A percentile compares a stretch with the other conserved stretches of the same genome.
Conservation (phyloP, 2,797 vertebrate genomes). For the Darevskia nairensis region DNA sequence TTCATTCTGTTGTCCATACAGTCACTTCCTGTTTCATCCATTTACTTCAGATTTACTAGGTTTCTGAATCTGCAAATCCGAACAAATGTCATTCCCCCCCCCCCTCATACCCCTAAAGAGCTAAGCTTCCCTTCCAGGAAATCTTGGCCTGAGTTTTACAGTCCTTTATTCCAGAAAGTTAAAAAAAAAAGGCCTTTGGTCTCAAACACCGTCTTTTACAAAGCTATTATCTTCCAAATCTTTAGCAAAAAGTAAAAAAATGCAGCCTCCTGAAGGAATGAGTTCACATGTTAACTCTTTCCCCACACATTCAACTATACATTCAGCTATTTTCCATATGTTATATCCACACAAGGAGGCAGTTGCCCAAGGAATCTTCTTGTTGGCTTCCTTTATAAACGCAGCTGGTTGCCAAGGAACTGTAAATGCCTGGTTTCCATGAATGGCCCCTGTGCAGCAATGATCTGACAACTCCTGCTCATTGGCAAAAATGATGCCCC, state of each 20-base stretch:
- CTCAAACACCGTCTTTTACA: background rate
- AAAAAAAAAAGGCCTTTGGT: slow-evolving; percentile 18
- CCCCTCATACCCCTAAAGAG: background rate
- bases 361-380: background rate
- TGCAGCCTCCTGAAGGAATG: background rate
- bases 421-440: background rate
- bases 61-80: background rate
- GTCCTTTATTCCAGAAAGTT: background rate
- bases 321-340: background rate
- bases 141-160: background rate
- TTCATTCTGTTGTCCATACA: background rate
- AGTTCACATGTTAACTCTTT: background rate
- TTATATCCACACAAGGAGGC: background rate
- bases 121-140: background rate
- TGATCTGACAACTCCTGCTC: background rate
- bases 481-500: background rate
- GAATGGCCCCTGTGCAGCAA: accelerated
- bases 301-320: background rate
- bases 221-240: background rate
- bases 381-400: background rate
- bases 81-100: background rate
- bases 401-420: background rate
- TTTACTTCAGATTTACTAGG: background rate
- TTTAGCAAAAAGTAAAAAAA: background rate
- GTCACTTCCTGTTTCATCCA: background rate